These are phyloP conservation scores for Sminthurinus aureus DNA, from an alignment of 2,888 invertebrate species.

Conservation along the genomic window DNA sequence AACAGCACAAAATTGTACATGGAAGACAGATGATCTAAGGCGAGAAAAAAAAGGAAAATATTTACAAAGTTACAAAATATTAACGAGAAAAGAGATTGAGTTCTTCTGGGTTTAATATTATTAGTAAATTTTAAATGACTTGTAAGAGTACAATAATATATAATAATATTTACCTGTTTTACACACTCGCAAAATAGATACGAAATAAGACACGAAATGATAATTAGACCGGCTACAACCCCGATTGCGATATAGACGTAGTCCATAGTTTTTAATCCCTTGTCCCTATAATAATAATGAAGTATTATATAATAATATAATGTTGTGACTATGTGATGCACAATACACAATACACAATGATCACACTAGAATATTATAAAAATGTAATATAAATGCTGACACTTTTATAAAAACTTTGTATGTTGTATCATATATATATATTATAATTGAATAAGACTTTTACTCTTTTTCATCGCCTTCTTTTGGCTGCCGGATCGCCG, in stretches of 20 bases:
- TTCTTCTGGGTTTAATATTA: too few relatives aligned
- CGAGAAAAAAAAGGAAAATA: too few relatives aligned
- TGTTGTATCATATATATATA: background rate
- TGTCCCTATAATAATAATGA: background rate
- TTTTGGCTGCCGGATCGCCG: background rate
- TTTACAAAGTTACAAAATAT: too few relatives aligned
- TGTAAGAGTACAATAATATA: too few relatives aligned
- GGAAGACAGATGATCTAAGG: conserved; percentile 49
- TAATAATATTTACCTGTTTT: conserved; percentile 16
- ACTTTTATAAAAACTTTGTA: too few relatives aligned
- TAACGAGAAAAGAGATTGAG: too few relatives aligned
- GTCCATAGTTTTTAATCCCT: conserved; percentile 36
- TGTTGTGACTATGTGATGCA: too few relatives aligned
- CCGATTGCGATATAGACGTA: conserved; percentile 50
- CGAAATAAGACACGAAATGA: conserved; percentile 48
- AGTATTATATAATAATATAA: background rate
- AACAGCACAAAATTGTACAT: conserved; percentile 48
- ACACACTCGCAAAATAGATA: conserved; percentile 52
- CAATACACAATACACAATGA: too few relatives aligned
- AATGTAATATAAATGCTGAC: background rate
- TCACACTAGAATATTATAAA: too few relatives aligned
- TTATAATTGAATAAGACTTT: background rate
- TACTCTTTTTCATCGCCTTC: background rate
- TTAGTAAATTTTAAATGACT: too few relatives aligned
- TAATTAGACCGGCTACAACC: conserved; percentile 41